These are phyloP conservation scores for Nebria brevicollis DNA, from an alignment of 2,888 invertebrate species.

Conservation along the genomic window DNA sequence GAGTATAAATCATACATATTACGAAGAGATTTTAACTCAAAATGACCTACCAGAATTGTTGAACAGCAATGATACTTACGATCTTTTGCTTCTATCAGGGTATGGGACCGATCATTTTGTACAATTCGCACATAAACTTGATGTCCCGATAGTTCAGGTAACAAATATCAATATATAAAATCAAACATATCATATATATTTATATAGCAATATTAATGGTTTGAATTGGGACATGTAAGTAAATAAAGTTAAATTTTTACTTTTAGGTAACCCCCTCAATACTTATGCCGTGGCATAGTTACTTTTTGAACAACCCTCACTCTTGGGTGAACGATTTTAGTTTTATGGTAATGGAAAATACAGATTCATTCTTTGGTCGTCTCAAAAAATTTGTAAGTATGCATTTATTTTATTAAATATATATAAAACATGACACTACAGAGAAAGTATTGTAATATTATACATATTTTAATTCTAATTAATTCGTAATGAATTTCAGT, in stretches of 20 bases:
- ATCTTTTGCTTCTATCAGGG: conserved; percentile 30
- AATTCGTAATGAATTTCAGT: conserved; percentile 6
- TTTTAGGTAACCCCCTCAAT: conserved; percentile 35
- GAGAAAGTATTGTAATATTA: not conserved
- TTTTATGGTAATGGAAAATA: conserved; percentile 22
- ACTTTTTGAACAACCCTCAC: conserved; percentile 27
- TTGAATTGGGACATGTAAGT: no score
- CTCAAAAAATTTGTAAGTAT: conserved; percentile 36
- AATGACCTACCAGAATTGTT: conserved; percentile 15
- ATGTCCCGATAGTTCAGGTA: conserved; percentile 41
- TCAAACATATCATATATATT: no score
- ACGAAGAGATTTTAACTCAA: conserved; percentile 18
- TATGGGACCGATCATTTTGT: conserved; percentile 32
- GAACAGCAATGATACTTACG: conserved; percentile 24
- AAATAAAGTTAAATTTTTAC: not conserved
- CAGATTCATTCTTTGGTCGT: conserved; percentile 19
- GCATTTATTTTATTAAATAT: not conserved
- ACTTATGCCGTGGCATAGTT: conserved; percentile 29
- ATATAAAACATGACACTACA: not conserved
- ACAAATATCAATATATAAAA: not conserved
- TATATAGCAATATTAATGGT: no score
- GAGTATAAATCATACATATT: conserved; percentile 24
- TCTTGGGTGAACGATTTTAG: conserved; percentile 34
- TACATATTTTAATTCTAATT: not conserved
- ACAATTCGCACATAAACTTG: conserved; percentile 29